Evolutionary conservation across 2,888 invertebrate species (phyloP).

Genomic region (Acronicta leporina): DNA sequence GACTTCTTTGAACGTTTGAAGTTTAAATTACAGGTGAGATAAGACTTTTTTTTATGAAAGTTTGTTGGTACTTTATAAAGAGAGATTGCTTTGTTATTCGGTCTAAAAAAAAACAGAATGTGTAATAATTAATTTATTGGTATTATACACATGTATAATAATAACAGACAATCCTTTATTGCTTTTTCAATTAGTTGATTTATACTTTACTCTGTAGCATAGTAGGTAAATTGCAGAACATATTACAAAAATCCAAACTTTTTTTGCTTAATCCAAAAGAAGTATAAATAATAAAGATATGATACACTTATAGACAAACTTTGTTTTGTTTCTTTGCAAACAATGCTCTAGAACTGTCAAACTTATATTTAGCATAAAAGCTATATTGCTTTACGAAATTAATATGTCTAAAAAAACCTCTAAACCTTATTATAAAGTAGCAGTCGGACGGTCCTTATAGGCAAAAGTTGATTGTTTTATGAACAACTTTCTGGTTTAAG

Average conservation of each 20-base stretch:
- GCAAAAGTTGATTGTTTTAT: slow-evolving; percentile 36
- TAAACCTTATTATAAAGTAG: slow-evolving; percentile 19
- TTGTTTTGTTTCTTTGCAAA: slow-evolving; percentile 10
- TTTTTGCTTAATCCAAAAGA: slow-evolving; percentile 21
- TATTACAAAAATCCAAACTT: slow-evolving; percentile 28
- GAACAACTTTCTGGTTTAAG: slow-evolving; percentile 18
- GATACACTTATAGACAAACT: slow-evolving; percentile 6
- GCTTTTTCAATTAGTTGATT: too few species aligned
- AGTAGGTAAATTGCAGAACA: slow-evolving; percentile 4
- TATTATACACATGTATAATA: too few species aligned
- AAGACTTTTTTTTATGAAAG: background rate
- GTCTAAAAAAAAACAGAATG: too few species aligned
- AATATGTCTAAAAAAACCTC: slow-evolving; percentile 14
- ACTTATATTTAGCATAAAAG: slow-evolving; percentile 26
- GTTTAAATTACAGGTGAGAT: slow-evolving; percentile 3
- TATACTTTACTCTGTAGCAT: background rate
- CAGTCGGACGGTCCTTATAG: slow-evolving; percentile 7
- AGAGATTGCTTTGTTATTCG: too few species aligned
- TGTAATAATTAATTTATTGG: too few species aligned
- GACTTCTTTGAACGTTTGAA: slow-evolving; percentile 12
- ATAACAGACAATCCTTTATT: too few species aligned
- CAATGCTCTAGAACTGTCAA: slow-evolving; percentile 15
- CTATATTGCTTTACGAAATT: slow-evolving; percentile 24
- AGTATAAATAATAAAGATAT: slow-evolving; percentile 31
- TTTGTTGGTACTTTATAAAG: background rate